Percentiles rank a stretch among this genome's conserved stretches.
These are phyloP conservation scores for Poeciliopsis turrubarensis DNA, from an alignment of 2,113 vertebrate genomes.

Conservation along the genomic window DNA sequence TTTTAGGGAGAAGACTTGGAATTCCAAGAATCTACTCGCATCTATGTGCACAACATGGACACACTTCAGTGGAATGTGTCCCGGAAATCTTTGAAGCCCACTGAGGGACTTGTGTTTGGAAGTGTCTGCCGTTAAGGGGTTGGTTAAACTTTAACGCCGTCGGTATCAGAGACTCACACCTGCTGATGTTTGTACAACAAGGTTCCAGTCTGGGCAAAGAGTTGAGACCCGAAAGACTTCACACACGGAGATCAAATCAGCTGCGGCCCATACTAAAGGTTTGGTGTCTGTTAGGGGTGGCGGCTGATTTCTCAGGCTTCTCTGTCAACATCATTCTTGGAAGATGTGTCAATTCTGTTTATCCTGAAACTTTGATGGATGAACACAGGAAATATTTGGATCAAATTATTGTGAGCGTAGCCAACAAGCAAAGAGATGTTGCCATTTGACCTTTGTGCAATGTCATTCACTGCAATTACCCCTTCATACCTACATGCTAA, in stretches of 20 bases:
- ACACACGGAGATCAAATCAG: not conserved
- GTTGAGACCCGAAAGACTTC: not conserved
- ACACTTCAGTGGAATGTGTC: constrained; percentile 41
- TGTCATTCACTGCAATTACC: not conserved
- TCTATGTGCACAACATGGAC: constrained; percentile 36
- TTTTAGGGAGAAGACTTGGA: constrained; percentile 42
- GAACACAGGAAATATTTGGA: not conserved
- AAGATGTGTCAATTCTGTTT: not conserved
- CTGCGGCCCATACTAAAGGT: not conserved
- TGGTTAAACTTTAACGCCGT: constrained; percentile 45
- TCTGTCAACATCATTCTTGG: not conserved
- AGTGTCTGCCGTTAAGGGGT: constrained; percentile 26
- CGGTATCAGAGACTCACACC: constrained; percentile 20
- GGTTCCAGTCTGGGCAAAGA: constrained; percentile 14
- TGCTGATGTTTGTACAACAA: constrained; percentile 9
- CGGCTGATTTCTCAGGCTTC: not conserved
- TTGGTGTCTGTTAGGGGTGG: not conserved
- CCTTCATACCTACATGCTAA: not conserved
- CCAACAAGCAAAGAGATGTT: not conserved
- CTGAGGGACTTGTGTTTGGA: constrained; percentile 35
- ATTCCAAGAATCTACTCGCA: constrained; percentile 70
- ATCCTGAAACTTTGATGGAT: not conserved
- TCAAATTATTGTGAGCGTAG: too few relatives aligned
- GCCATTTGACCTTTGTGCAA: not conserved
- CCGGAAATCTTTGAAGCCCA: constrained; percentile 64